Evolutionary conservation across 2,113 vertebrate genomes (phyloP).

Genomic region (Osmerus eperlanus): DNA sequence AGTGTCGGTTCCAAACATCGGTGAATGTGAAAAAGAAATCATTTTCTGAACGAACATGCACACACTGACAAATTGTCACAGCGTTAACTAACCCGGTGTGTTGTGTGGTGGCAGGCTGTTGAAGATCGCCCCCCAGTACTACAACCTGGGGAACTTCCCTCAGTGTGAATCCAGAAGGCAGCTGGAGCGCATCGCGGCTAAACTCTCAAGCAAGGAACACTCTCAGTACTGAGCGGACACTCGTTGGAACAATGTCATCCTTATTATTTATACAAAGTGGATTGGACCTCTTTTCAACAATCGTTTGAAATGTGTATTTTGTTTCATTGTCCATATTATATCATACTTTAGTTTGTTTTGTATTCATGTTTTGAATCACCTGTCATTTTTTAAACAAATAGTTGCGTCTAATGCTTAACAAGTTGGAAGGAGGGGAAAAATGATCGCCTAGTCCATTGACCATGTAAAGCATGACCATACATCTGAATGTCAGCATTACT

Average conservation of each 20-base stretch:
- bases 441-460: too few species aligned
- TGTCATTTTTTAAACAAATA: too few species aligned
- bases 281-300: conserved; percentile 77
- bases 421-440: too few species aligned
- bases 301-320: conserved; percentile 72
- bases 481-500: too few species aligned
- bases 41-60: conserved; percentile 18
- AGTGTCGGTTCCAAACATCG: not conserved
- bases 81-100: conserved; percentile 28
- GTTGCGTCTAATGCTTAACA: too few species aligned
- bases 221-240: conserved; percentile 81
- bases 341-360: too few species aligned
- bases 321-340: not conserved
- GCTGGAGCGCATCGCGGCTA: conserved; percentile 93
- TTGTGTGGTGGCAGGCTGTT: conserved; percentile 83
- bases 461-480: too few species aligned
- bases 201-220: conserved; percentile 95
- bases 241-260: conserved; percentile 37
- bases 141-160: conserved; percentile 97
- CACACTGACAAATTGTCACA: conserved; percentile 11
- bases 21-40: not conserved
- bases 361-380: too few species aligned
- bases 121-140: conserved; percentile 96
- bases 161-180: conserved; percentile 97
- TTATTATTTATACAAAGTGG: conserved; percentile 46